Base-by-base conservation (phyloP, 1,140 invertebrate species). In the Bradysia coprophila region DNA sequence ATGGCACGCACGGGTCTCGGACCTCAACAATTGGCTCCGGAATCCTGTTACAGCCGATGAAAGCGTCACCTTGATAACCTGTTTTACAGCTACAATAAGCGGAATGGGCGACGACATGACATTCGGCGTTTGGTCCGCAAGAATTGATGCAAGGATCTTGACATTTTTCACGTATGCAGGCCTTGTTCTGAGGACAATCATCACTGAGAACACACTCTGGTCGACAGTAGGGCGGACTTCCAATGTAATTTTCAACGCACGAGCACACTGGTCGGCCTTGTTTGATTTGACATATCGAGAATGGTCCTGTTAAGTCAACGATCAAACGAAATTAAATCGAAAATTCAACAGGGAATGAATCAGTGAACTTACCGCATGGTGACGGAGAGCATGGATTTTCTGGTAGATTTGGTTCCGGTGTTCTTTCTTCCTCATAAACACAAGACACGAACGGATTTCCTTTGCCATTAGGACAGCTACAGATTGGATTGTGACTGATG, bases 401-500 rank as follows among this genome's bases (percentile, higher is more conserved):
- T 11, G 63, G 56, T 33, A 16, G 5, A 11, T 15, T 6, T 21
- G 20, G 20, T 6, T 36, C 38, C 13, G 13, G 4, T 22, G 5
- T 16, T 42, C 61, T 53, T 50, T 53, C 56, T 23, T 65, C 56
- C 20, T 67, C 62, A 32, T 56, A 56, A 39, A 68, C 66, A 51
- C 87, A 90, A 34, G 69, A 73, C 15, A 74, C 67, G 50, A 86
- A 87, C 22, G 85, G 83, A 75, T 90, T 80, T 19, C 85, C 85
- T 45, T 73, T 68, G 28, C 73, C 76, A n/a, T 67, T 57, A 20
- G 76, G 68, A 59, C 84, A 89, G 34, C 69, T 78, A 52, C 83
- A 87, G 44, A 86, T 75, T 2, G 84, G 82, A 58, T 85, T 84
- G 51, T 86, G 82, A 56, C 86, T 85, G 20, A 84, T 69, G 1